Conservation (phyloP, 2,113 vertebrate genomes). For the Montifringilla adamsi region DNA sequence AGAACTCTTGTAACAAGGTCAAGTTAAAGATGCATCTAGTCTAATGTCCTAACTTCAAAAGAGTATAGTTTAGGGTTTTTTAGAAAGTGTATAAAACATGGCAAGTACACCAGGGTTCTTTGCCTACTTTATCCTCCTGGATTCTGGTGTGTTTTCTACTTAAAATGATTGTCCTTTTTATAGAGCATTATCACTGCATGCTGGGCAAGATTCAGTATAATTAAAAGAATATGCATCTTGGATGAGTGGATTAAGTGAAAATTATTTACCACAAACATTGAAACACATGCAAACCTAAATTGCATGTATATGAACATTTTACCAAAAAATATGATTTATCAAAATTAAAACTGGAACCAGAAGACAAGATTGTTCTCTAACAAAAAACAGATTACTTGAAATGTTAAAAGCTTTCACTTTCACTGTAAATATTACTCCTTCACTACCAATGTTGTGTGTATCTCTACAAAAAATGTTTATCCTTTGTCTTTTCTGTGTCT, state of each 20-base stretch:
- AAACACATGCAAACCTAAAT: background rate
- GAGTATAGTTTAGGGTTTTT: background rate
- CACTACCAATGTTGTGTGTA: background rate
- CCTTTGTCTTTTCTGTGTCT: background rate
- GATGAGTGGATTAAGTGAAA: background rate
- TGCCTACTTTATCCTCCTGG: background rate
- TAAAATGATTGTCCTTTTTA: background rate
- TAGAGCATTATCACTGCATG: background rate
- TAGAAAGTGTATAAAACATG: background rate
- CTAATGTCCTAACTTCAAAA: background rate
- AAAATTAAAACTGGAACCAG: background rate
- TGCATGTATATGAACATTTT: background rate
- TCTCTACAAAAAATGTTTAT: background rate
- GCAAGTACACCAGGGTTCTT: background rate
- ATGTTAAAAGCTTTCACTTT: background rate
- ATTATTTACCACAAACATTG: background rate
- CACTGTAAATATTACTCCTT: background rate
- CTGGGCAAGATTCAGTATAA: slow-evolving; percentile 23
- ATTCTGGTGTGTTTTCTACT: background rate
- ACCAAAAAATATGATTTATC: background rate
- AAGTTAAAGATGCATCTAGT: background rate
- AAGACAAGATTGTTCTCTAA: background rate
- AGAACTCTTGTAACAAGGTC: background rate
- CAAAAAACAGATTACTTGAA: background rate
- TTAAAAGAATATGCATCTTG: background rate